Base-by-base conservation (phyloP, 2,888 invertebrate genomes). In the Blera fallax region DNA sequence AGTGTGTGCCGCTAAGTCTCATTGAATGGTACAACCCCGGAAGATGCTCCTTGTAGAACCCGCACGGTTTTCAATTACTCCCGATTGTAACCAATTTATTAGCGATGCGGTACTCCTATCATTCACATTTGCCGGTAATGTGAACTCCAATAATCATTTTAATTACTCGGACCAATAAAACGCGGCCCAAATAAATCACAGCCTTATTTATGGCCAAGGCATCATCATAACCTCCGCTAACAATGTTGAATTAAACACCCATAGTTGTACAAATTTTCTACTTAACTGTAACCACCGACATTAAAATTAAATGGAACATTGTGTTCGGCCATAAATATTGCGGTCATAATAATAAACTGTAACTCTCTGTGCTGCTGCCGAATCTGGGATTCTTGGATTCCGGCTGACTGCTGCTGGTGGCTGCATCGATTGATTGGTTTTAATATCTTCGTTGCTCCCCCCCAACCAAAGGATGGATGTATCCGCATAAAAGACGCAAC, bases 261-360 rank as follows among this genome's bases (percentile, higher is more conserved):
- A 80, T 74, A 76, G 69, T 65, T 65, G 69, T 50, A 74, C 64
- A 70, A 58, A 84, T 70, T 76, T 58, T 43, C 62, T 70, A 34
- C 84, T 64, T 40, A 84, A 79, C 45, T 45, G 56, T 50, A 67
- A 58, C 79, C 73, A 56, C 29, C 14, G 29, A 64, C 80, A 84
- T 84, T 80, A 84, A 84, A 84, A 80, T 84, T 84, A 84, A 84
- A 84, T 76, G 80, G 74, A 76, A 80, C 84, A 84, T 80, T 80
- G 84, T 84, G 50, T 58, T 69, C 43, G 70, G 70, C 52, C 69
- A 80, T 80, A 80, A 84, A 84, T 80, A 80, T 18, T 58, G 79
- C 84, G 84, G 84, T 80, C 84, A 84, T 84, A 80, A 84, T 80
- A 48, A 74, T 84, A 84, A 80, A 79, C 67, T 67, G 37, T 72